Evolutionary conservation across 2,888 invertebrate genomes (phyloP), one percentile per base, ranked within the genome.

Genomic region (Protonemura montana): DNA sequence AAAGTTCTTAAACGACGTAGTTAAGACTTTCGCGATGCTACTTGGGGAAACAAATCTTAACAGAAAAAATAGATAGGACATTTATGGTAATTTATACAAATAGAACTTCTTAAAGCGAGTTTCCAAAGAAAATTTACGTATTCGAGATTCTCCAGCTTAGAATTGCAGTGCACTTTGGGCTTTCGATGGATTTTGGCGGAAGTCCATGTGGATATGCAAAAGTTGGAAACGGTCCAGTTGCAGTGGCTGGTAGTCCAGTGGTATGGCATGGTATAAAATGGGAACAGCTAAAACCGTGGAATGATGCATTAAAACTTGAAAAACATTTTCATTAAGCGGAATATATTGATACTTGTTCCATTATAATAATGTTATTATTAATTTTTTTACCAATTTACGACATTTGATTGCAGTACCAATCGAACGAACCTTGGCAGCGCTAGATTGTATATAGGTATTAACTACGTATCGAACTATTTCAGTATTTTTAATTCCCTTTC

Each of bases 11-110:
- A 81, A 81, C 30, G 81, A 81, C 81, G 81, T n/a, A 81, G 30
- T 81, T 81, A 30, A 29, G 59, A 81, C 81, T 81, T 28, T 81
- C 81, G 29, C 16, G 81, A 81, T 81, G 81, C 81, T 30, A 81
- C 81, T 81, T 81, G 29, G 59, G 13, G 81, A 81, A 81, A 81
- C 81, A 81, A 81, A 81, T 81, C 81, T 81, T 29, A 30, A 59
- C 21, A 81, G 81, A 81, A 81, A 80, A 81, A 81, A 81, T 84
- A 59, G 13, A 59, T 59, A 59, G 59, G 76, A 59, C 27, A 86
- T 76, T 86, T 85, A 85, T 86, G 86, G 81, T 85, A 85, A 86
- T 86, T 81, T 86, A 86, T 85, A 85, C 82, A 86, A 86, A 85
- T 85, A 86, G 77, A 86, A 86, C 84, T 86, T 77, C 26, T 76